A percentile compares a stretch with the other conserved stretches of the same genome.
phyloP scores from a whole-genome alignment of 2,797 vertebrate species.

The Simalia tracyae region DNA sequence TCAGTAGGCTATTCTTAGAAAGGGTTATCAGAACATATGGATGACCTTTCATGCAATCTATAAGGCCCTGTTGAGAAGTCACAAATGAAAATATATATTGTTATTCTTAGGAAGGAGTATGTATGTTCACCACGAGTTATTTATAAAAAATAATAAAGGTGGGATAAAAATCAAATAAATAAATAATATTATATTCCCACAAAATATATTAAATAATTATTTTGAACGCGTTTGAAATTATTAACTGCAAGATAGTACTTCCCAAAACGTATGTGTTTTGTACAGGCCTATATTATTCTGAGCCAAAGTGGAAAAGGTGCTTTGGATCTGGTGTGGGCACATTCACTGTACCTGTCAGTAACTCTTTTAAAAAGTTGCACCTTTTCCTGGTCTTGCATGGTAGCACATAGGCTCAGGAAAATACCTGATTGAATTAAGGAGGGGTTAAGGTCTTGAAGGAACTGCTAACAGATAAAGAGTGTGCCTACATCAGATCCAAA shows the following conservation, averaged over 20 bases:
- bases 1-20: conserved; percentile 30
- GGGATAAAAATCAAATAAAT: no score
- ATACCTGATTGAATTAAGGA: neutral
- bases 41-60: conserved; percentile 60
- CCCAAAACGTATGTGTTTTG: neutral
- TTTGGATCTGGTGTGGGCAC: neutral
- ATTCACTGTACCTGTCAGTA: neutral
- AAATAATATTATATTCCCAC: neutral
- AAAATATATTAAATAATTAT: neutral
- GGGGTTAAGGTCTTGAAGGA: neutral
- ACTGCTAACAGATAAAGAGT: neutral
- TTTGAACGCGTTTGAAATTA: neutral
- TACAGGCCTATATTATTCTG: neutral
- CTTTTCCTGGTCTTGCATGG: neutral
- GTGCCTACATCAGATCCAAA: neutral
- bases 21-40: conserved; percentile 29
- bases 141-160: neutral
- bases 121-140: neutral
- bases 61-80: conserved; percentile 53
- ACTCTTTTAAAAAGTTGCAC: neutral
- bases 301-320: neutral
- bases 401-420: neutral
- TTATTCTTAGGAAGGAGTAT: conserved; percentile 50
- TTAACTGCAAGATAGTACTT: conserved; percentile 5
- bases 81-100: conserved; percentile 69